phyloP scores from a whole-genome alignment of 2,113 vertebrate genomes.

The Caracal caracal region DNA sequence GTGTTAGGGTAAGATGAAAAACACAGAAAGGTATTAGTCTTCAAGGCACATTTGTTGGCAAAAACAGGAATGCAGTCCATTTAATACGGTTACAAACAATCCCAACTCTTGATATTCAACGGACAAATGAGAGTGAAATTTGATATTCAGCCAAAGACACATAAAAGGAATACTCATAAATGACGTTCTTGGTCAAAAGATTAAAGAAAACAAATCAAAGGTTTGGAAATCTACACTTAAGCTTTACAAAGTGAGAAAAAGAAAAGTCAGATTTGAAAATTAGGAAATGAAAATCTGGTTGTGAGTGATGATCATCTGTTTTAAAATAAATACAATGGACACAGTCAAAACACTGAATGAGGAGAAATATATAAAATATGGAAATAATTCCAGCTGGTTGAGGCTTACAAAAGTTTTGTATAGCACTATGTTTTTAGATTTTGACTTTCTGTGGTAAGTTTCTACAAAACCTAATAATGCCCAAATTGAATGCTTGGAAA shows the following conservation, averaged over 20 bases:
- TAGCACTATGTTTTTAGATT: not conserved
- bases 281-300: not conserved
- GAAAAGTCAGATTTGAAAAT: not conserved
- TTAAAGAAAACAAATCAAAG: not conserved
- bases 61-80: not conserved
- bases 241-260: not conserved
- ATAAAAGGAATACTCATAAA: not conserved
- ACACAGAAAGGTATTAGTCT: not conserved
- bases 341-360: not conserved
- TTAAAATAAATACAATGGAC: not conserved
- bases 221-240: not conserved
- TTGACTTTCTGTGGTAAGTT: not conserved
- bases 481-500: not conserved
- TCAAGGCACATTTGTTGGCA: not conserved
- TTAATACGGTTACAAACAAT: not conserved
- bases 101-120: not conserved
- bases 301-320: not conserved
- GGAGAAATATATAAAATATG: not conserved
- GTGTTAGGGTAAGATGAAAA: not conserved
- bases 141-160: not conserved
- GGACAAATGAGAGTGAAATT: not conserved
- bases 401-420: not conserved
- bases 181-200: not conserved
- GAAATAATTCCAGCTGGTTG: not conserved
- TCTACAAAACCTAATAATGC: not conserved